These are phyloP conservation scores for Saccostrea cuccullata DNA, from an alignment of 1,140 invertebrate genomes.

Conservation along the genomic window DNA sequence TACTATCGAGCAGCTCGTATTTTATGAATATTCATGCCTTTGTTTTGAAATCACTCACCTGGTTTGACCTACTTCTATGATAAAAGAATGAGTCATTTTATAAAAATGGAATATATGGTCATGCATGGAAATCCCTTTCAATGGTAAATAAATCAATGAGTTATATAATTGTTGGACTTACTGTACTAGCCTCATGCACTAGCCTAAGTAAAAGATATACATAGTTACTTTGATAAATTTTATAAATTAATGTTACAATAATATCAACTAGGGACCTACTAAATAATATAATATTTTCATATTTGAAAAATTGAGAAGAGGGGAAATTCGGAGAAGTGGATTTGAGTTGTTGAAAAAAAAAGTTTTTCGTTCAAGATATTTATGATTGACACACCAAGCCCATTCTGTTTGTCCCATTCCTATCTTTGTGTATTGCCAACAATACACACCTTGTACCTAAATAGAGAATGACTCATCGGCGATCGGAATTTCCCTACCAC, in stretches of 20 bases:
- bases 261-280: no score
- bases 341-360: no score
- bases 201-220: no score
- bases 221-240: no score
- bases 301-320: no score
- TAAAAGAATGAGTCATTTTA: not conserved
- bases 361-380: not conserved
- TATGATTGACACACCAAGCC: no score
- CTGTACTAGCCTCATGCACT: no score
- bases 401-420: not conserved
- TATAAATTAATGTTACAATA: no score
- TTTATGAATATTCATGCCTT: not conserved
- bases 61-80: not conserved
- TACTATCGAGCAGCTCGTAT: not conserved
- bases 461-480: not conserved
- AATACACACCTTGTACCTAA: constrained; percentile 15
- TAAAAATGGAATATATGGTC: not conserved
- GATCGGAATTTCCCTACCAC: constrained; percentile 22
- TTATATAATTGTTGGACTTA: no score
- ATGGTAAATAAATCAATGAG: no score
- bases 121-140: not conserved
- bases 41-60: not conserved
- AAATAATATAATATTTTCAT: no score
- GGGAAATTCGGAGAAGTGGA: no score
- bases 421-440: constrained; percentile 25